Conservation (phyloP, 2,113 vertebrate genomes). For the Phrynosoma platyrhinos region DNA sequence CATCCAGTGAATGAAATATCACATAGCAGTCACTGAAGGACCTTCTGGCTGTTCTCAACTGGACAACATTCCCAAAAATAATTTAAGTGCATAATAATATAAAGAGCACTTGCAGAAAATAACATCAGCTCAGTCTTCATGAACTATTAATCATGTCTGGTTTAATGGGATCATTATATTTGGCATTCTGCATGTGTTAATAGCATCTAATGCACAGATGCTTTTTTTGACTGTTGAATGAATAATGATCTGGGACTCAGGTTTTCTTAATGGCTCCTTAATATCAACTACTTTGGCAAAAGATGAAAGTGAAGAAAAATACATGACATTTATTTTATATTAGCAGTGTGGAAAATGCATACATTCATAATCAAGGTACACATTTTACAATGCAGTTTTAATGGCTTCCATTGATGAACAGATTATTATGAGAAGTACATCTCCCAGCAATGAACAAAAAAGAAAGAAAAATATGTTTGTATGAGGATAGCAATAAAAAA, state of each 20-base stretch:
- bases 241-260: conserved; percentile 77
- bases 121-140: conserved; percentile 74
- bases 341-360: conserved; percentile 63
- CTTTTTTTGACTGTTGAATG: conserved; percentile 74
- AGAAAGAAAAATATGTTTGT: conserved; percentile 37
- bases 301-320: conserved; percentile 66
- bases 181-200: conserved; percentile 77
- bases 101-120: conserved; percentile 73
- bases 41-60: conserved; percentile 53
- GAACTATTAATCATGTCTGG: conserved; percentile 79
- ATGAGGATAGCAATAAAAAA: conserved; percentile 35
- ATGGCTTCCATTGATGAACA: conserved; percentile 66
- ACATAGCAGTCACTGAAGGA: conserved; percentile 30
- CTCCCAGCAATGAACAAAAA: conserved; percentile 54
- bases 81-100: conserved; percentile 51
- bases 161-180: conserved; percentile 80
- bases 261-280: conserved; percentile 77
- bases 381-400: conserved; percentile 66
- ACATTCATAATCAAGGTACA: conserved; percentile 75
- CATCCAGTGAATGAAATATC: conserved; percentile 40
- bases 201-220: conserved; percentile 74
- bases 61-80: conserved; percentile 60
- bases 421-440: conserved; percentile 62
- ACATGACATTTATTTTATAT: conserved; percentile 75
- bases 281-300: conserved; percentile 74